phyloP scores from a whole-genome alignment of 2,888 invertebrate genomes.

The Drosophila merina region DNA sequence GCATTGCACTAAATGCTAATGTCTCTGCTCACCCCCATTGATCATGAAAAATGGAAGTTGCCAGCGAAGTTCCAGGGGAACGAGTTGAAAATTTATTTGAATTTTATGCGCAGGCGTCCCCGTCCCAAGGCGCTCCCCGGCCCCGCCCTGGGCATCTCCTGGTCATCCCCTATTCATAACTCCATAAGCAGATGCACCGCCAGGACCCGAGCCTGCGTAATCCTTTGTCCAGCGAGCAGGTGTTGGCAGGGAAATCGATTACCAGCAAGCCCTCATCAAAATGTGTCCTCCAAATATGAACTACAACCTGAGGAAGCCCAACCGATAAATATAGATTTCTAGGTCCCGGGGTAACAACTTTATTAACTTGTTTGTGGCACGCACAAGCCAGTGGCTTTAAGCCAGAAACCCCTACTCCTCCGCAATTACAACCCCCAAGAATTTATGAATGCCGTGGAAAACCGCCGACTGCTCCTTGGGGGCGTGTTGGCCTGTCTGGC shows the following conservation, averaged over 20 bases:
- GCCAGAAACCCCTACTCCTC: slow-evolving; percentile 18
- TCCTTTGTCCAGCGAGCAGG: slow-evolving; percentile 70
- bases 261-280: slow-evolving; percentile 38
- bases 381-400: slow-evolving; percentile 30
- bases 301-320: slow-evolving; percentile 6
- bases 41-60: slow-evolving; percentile 74
- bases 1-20: slow-evolving; percentile 40
- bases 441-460: slow-evolving; percentile 48
- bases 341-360: slow-evolving; percentile 33
- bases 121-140: slow-evolving; percentile 14
- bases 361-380: slow-evolving; percentile 44
- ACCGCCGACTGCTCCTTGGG: slow-evolving; percentile 36
- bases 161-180: slow-evolving; percentile 51
- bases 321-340: slow-evolving; percentile 19
- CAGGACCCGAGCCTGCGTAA: slow-evolving; percentile 49
- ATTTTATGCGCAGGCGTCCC: slow-evolving; percentile 74
- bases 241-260: slow-evolving; percentile 75
- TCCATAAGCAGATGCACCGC: slow-evolving; percentile 40
- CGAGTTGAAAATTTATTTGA: slow-evolving; percentile 81
- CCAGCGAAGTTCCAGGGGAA: slow-evolving; percentile 53
- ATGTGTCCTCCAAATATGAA: slow-evolving; percentile 14
- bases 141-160: not conserved
- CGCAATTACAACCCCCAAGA: slow-evolving; percentile 27
- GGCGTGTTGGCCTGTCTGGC: slow-evolving; percentile 46
- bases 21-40: slow-evolving; percentile 56